phyloP scores from a whole-genome alignment of 2,888 invertebrate genomes.

The Ceriagrion tenellum region DNA sequence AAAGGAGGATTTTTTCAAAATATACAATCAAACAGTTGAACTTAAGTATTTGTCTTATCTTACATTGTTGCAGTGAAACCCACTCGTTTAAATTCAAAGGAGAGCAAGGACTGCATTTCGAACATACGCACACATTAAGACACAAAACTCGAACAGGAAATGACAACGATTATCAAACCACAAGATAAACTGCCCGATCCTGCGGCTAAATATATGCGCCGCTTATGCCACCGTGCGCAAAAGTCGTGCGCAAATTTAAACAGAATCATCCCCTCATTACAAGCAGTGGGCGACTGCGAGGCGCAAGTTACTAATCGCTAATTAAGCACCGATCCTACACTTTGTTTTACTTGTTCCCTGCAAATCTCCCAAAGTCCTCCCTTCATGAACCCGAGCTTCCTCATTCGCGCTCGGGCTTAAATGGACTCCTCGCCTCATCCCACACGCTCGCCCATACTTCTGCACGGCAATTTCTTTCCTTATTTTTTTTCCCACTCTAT shows the following conservation, averaged over 20 bases:
- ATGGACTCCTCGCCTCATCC: background rate
- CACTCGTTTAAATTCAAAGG: too few relatives aligned
- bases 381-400: background rate
- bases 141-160: too few relatives aligned
- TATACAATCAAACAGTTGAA: too few relatives aligned
- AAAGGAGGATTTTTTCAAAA: too few relatives aligned
- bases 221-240: background rate
- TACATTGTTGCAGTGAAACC: too few relatives aligned
- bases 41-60: too few relatives aligned
- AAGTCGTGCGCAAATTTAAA: background rate
- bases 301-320: background rate
- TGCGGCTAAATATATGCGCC: background rate
- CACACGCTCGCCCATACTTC: background rate
- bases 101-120: too few relatives aligned
- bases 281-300: background rate
- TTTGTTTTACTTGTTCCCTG: background rate
- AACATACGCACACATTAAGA: too few relatives aligned
- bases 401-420: background rate
- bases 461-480: background rate
- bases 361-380: background rate
- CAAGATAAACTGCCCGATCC: background rate
- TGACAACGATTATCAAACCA: background rate
- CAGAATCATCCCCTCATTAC: background rate
- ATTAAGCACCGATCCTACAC: background rate
- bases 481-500: background rate